These are phyloP conservation scores for Synanthedon tipuliformis DNA, from an alignment of 2,888 invertebrate species.

Conservation along the genomic window DNA sequence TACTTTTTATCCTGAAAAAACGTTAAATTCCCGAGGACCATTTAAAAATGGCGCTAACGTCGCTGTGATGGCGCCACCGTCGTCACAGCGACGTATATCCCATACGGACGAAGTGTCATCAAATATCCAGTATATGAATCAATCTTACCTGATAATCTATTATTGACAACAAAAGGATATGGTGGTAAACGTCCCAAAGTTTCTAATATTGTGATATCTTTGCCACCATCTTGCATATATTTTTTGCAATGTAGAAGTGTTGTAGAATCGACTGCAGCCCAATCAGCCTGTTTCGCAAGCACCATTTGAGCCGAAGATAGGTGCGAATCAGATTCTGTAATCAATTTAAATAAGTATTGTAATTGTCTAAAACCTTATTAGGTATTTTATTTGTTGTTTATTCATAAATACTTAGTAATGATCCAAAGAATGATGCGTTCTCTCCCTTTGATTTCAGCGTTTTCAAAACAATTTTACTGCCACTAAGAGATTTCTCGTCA, in stretches of 20 bases:
- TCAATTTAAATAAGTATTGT: not conserved
- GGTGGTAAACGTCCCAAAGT: slow-evolving; percentile 76
- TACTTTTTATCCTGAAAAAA: too few relatives aligned
- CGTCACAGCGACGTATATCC: too few relatives aligned
- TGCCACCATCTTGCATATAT: slow-evolving; percentile 67
- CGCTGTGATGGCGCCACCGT: too few relatives aligned
- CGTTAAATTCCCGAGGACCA: too few relatives aligned
- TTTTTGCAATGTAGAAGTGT: slow-evolving; percentile 66
- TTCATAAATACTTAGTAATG: slow-evolving; percentile 52
- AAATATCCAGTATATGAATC: not conserved
- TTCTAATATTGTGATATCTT: slow-evolving; percentile 67
- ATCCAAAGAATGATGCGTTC: slow-evolving; percentile 72
- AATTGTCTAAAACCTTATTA: not conserved
- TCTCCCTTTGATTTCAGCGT: slow-evolving; percentile 68
- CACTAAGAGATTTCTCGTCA: slow-evolving; percentile 65
- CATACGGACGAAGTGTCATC: not conserved
- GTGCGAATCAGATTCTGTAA: slow-evolving; percentile 71
- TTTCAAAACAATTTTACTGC: slow-evolving; percentile 64
- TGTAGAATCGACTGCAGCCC: slow-evolving; percentile 74
- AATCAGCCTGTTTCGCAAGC: slow-evolving; percentile 70
- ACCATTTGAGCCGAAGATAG: slow-evolving; percentile 73
- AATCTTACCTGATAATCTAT: slow-evolving; percentile 63
- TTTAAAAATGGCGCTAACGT: too few relatives aligned
- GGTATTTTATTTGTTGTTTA: not conserved
- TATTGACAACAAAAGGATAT: slow-evolving; percentile 73